phyloP scores from a whole-genome alignment of 2,888 invertebrate species.

The Portevinia maculata region DNA sequence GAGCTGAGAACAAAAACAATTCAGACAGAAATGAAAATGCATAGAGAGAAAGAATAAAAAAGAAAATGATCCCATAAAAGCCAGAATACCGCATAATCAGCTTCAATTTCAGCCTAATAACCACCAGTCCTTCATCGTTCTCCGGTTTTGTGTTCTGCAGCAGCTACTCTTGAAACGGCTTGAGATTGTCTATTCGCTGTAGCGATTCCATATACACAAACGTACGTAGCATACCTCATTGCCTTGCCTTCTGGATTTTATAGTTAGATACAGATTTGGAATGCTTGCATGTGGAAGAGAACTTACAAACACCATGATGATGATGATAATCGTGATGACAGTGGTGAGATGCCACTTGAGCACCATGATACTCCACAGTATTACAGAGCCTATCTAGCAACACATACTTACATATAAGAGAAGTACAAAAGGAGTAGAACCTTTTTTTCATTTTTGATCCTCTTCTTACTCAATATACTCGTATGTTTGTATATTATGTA shows the following conservation, averaged over 20 bases:
- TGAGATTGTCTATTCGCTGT: slow-evolving; percentile 59
- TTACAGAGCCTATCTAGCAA: slow-evolving; percentile 58
- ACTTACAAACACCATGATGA: slow-evolving; percentile 33
- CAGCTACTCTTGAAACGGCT: slow-evolving; percentile 51
- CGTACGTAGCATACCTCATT: slow-evolving; percentile 26
- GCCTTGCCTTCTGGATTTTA: slow-evolving; percentile 60
- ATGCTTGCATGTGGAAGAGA: slow-evolving; percentile 49
- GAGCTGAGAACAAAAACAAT: slow-evolving; percentile 45
- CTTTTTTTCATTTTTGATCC: slow-evolving; percentile 23
- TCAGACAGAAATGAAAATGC: slow-evolving; percentile 39
- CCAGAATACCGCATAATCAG: slow-evolving; percentile 72
- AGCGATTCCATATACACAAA: slow-evolving; percentile 38
- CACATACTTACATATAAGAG: slow-evolving; percentile 45
- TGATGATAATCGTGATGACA: slow-evolving; percentile 47
- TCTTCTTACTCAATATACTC: slow-evolving; percentile 16
- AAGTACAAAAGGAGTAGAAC: slow-evolving; percentile 43
- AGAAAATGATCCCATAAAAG: slow-evolving; percentile 71
- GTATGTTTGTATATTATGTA: slow-evolving; percentile 4
- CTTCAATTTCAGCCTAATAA: slow-evolving; percentile 72
- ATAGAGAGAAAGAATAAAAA: slow-evolving; percentile 31
- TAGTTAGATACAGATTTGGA: slow-evolving; percentile 60
- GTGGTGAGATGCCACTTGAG: slow-evolving; percentile 69
- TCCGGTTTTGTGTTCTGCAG: slow-evolving; percentile 26
- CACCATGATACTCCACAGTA: slow-evolving; percentile 57
- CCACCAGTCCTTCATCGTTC: slow-evolving; percentile 61